A percentile compares a stretch with the other conserved stretches of the same genome.
Evolutionary conservation across 1,140 invertebrate species (phyloP).

Genomic region (Philaenus spumarius): DNA sequence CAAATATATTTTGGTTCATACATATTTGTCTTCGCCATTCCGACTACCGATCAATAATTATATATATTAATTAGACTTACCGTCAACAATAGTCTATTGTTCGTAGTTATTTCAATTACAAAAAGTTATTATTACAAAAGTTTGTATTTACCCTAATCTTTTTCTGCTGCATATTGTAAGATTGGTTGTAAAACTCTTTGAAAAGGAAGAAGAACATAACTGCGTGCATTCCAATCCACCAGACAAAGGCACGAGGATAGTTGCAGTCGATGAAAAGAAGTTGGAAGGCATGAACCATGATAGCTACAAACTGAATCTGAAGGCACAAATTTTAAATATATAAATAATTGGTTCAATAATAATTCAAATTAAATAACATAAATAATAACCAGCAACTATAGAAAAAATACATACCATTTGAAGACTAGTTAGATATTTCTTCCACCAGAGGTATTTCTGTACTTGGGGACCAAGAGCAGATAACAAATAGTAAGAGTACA

Average conservation of each 20-base stretch:
- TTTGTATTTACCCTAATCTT: constrained; percentile 16
- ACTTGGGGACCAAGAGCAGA: constrained; percentile 76
- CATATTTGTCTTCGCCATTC: too few species aligned
- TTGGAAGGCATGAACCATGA: constrained; percentile 76
- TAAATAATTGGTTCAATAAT: neutral
- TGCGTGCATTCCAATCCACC: constrained; percentile 66
- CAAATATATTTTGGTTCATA: neutral
- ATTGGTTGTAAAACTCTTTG: constrained; percentile 63
- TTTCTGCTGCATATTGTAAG: constrained; percentile 43
- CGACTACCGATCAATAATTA: too few species aligned
- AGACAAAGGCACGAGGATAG: constrained; percentile 66
- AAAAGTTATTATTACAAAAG: neutral
- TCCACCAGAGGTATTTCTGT: constrained; percentile 91
- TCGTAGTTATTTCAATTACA: neutral
- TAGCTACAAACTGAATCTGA: constrained; percentile 66
- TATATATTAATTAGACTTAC: too few species aligned
- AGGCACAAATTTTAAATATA: constrained; percentile 21
- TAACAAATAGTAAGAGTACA: constrained; percentile 88
- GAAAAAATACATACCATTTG: constrained; percentile 62
- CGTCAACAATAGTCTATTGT: too few species aligned
- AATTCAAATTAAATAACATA: neutral
- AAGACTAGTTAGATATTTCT: constrained; percentile 80
- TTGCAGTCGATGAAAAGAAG: constrained; percentile 79
- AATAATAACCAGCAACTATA: neutral
- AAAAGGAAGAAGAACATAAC: constrained; percentile 75